A percentile compares a stretch with the other conserved stretches of the same genome.
Evolutionary conservation across 2,888 invertebrate species (phyloP).

Genomic region (Alsophila aescularia): DNA sequence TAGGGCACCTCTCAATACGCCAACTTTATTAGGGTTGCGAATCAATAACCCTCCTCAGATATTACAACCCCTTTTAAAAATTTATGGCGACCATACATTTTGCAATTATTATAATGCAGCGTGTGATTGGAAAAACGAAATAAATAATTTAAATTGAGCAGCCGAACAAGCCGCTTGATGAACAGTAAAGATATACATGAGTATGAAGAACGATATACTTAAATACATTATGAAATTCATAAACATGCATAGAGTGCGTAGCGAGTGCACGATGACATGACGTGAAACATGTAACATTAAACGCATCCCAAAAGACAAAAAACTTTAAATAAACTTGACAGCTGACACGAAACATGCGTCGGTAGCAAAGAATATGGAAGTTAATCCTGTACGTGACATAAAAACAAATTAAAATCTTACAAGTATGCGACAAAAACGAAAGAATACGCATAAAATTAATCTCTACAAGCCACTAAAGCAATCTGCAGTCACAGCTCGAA

Average conservation of each 20-base stretch:
- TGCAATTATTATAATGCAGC: conserved; percentile 46
- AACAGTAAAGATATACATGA: too few relatives aligned
- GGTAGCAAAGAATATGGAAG: conserved; percentile 28
- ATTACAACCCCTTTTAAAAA: conserved; percentile 60
- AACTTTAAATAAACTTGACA: conserved; percentile 33
- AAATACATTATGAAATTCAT: too few relatives aligned
- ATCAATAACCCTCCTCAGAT: conserved; percentile 68
- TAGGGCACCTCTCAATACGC: conserved; percentile 69
- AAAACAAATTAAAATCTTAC: conserved; percentile 21
- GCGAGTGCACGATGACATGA: neutral
- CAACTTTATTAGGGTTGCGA: conserved; percentile 79
- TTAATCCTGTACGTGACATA: conserved; percentile 29
- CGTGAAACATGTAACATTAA: conserved; percentile 1
- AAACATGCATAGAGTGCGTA: too few relatives aligned
- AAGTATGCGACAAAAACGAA: conserved; percentile 8
- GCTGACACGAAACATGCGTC: conserved; percentile 26
- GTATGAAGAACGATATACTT: too few relatives aligned
- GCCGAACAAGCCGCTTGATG: neutral
- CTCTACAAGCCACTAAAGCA: conserved; percentile 22
- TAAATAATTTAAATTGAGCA: neutral
- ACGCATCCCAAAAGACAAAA: conserved; percentile 1
- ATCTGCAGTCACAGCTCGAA: conserved; percentile 35
- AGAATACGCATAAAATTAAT: conserved; percentile 21
- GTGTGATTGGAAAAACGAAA: conserved; percentile 43
- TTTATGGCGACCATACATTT: conserved; percentile 51